Conservation (phyloP, 2,797 vertebrate species). For the Gymnocypris eckloni region DNA sequence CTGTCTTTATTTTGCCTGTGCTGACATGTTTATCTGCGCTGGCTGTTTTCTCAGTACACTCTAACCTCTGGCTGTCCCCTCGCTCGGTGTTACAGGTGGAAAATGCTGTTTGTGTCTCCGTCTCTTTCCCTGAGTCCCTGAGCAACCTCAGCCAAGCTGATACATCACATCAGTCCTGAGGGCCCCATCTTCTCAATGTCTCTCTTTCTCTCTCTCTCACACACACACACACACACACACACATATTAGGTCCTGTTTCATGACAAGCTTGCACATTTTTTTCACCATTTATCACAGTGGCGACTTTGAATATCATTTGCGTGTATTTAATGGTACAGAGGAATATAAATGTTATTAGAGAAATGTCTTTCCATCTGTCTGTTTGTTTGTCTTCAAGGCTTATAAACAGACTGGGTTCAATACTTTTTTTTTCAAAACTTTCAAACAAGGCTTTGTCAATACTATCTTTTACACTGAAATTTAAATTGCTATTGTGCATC, state of each 20-base stretch:
- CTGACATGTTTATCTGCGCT: slow-evolving; percentile 61
- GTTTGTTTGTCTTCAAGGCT: not conserved
- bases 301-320: not conserved
- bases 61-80: slow-evolving; percentile 64
- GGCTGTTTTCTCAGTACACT: slow-evolving; percentile 55
- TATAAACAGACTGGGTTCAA: not conserved
- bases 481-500: not conserved
- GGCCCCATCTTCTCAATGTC: slow-evolving; percentile 5
- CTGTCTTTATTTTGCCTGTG: slow-evolving; percentile 27
- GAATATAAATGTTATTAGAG: not conserved
- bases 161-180: slow-evolving; percentile 53
- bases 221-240: not conserved
- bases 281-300: not conserved
- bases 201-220: not conserved
- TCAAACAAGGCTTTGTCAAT: not conserved
- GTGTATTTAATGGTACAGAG: not conserved
- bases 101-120: slow-evolving; percentile 53
- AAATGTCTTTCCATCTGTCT: not conserved
- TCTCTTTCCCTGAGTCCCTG: slow-evolving; percentile 23
- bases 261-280: not conserved
- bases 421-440: not conserved
- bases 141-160: slow-evolving; percentile 52
- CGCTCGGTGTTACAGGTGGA: slow-evolving; percentile 59
- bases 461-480: not conserved
- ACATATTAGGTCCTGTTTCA: not conserved